phyloP scores from a whole-genome alignment of 2,113 vertebrate species.

The Dicentrarchus labrax region DNA sequence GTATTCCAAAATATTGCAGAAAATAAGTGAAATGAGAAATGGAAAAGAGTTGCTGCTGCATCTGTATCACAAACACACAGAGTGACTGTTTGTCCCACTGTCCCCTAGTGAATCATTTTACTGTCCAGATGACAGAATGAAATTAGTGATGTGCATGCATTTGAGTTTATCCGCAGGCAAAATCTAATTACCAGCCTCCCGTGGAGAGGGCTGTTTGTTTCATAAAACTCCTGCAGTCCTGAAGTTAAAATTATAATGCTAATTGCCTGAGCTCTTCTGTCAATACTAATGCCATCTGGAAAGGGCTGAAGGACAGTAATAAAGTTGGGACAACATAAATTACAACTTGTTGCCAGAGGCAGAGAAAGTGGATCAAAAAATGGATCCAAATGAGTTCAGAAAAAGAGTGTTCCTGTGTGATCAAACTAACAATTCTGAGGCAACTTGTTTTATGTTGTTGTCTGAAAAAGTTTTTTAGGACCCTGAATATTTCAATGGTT shows the following conservation, averaged over 20 bases:
- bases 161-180: conserved; percentile 43
- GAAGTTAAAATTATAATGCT: conserved; percentile 51
- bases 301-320: conserved; percentile 22
- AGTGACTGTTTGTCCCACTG: not conserved
- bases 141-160: conserved; percentile 46
- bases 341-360: conserved; percentile 47
- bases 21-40: not conserved
- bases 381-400: not conserved
- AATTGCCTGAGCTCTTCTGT: conserved; percentile 51
- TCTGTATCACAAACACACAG: not conserved
- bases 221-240: conserved; percentile 45
- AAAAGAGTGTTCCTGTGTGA: not conserved
- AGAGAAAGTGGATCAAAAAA: not conserved
- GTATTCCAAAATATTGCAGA: not conserved
- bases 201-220: conserved; percentile 33
- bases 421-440: not conserved
- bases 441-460: not conserved
- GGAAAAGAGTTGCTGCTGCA: not conserved
- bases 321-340: conserved; percentile 23
- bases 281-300: conserved; percentile 64
- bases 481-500: no score
- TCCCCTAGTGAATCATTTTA: conserved; percentile 22
- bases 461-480: not conserved
- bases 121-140: conserved; percentile 45
- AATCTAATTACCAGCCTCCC: conserved; percentile 51